Evolutionary conservation across 35 echinoderm and acorn worm genomes (phyloP).

Genomic region (Hemicentrotus pulcherrimus): DNA sequence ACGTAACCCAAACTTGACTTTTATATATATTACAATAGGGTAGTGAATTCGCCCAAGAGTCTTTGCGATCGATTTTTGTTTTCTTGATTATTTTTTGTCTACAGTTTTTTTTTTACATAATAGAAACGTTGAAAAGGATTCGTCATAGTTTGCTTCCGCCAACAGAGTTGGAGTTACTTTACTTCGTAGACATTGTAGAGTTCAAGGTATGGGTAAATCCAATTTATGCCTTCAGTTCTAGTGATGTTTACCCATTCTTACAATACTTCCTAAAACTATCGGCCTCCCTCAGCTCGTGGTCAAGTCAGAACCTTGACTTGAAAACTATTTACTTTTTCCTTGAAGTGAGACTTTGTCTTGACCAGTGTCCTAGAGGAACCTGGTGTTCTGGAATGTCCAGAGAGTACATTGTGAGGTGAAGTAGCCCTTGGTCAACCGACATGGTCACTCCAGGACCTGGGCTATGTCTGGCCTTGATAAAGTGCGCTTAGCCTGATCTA

Average conservation of each 20-base stretch:
- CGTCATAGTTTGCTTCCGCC: too few relatives aligned
- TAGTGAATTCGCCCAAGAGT: too few relatives aligned
- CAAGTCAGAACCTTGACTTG: not conserved
- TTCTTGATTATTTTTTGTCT: too few relatives aligned
- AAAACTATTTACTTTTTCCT: not conserved
- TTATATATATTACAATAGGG: too few relatives aligned
- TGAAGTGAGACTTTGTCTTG: not conserved
- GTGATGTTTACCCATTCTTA: not conserved
- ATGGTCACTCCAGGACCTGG: not conserved
- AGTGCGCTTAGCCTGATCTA: not conserved
- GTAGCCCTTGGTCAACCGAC: not conserved
- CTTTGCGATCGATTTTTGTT: too few relatives aligned
- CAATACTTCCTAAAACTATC: not conserved
- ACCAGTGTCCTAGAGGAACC: not conserved
- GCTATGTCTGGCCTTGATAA: conserved; percentile 26
- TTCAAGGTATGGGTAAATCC: too few relatives aligned
- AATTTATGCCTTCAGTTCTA: too few relatives aligned
- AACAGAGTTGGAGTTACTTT: too few relatives aligned
- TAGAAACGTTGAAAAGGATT: too few relatives aligned
- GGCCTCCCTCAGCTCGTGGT: not conserved
- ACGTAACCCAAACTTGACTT: too few relatives aligned
- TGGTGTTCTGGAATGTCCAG: not conserved
- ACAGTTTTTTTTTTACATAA: too few relatives aligned
- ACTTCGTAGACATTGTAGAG: too few relatives aligned
- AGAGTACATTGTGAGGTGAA: conserved; percentile 32